Percentiles rank a stretch among this genome's conserved stretches.
Evolutionary conservation across 92 coral and sea anemone genomes (phyloP).

Genomic region (Epizoanthus fatuus): DNA sequence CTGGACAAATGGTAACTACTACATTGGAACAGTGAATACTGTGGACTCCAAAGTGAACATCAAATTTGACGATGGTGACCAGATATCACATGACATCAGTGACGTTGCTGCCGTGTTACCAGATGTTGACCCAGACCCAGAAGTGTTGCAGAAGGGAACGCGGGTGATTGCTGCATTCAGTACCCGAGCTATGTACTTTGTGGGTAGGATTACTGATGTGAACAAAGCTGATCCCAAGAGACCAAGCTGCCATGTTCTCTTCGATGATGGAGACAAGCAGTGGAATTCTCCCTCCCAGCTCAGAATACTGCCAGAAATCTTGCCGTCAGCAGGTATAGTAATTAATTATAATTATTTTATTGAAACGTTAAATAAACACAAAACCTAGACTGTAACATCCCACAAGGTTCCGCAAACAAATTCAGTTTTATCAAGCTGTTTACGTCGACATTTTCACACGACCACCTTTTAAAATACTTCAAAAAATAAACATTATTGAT

Average conservation of each 20-base stretch:
- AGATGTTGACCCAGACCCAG: constrained; percentile 69
- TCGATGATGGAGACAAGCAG: constrained; percentile 76
- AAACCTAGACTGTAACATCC: constrained; percentile 3
- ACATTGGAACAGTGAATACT: constrained; percentile 60
- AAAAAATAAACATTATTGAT: background rate
- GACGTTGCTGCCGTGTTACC: constrained; percentile 62
- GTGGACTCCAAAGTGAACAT: constrained; percentile 63
- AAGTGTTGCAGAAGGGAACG: constrained; percentile 59
- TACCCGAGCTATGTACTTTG: constrained; percentile 53
- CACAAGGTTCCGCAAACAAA: constrained; percentile 9
- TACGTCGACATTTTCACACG: constrained; percentile 30
- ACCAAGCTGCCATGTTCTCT: constrained; percentile 60
- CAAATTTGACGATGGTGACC: constrained; percentile 73
- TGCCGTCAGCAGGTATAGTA: constrained; percentile 34
- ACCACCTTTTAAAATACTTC: background rate
- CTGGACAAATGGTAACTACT: constrained; percentile 64
- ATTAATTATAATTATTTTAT: constrained; percentile 39
- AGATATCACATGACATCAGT: constrained; percentile 50
- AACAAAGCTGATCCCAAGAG: constrained; percentile 37
- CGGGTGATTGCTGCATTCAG: constrained; percentile 66
- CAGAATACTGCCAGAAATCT: constrained; percentile 55
- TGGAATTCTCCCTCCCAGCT: constrained; percentile 45
- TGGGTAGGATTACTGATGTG: constrained; percentile 57
- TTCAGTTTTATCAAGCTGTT: background rate
- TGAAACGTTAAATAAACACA: constrained; percentile 48